Percentiles rank a stretch among this genome's conserved stretches.
Evolutionary conservation across 92 coral and sea anemone species (phyloP).

Genomic region (Zoanthus sociatus): DNA sequence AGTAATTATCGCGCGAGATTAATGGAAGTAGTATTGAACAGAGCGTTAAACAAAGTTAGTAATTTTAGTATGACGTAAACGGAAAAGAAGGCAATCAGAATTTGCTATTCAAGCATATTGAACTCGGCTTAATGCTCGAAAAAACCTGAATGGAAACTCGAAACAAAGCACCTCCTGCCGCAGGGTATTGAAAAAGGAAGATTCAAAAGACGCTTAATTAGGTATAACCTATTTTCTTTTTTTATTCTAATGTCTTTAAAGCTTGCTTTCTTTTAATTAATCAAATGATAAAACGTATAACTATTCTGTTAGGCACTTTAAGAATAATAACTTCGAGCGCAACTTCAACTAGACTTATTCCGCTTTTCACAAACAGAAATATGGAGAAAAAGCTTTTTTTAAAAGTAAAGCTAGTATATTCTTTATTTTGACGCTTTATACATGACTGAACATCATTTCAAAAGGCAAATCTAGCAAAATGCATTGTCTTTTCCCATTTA

Average conservation of each 20-base stretch:
- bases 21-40: constrained; percentile 72
- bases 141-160: constrained; percentile 43
- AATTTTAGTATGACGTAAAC: constrained; percentile 74
- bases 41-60: constrained; percentile 68
- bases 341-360: neutral
- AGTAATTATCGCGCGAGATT: constrained; percentile 74
- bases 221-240: constrained; percentile 62
- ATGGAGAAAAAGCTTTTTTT: neutral
- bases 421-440: neutral
- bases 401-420: neutral
- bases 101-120: constrained; percentile 43
- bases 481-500: neutral
- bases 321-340: neutral
- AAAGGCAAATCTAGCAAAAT: neutral
- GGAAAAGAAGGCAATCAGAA: constrained; percentile 68
- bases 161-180: constrained; percentile 56
- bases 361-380: neutral
- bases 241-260: constrained; percentile 26
- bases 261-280: constrained; percentile 45
- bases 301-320: constrained; percentile 14
- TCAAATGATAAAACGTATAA: constrained; percentile 18
- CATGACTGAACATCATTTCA: neutral
- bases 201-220: constrained; percentile 65
- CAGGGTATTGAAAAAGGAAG: constrained; percentile 52
- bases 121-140: constrained; percentile 30